Conservation (phyloP, 2,797 vertebrate genomes). For the Bufotes viridis region DNA sequence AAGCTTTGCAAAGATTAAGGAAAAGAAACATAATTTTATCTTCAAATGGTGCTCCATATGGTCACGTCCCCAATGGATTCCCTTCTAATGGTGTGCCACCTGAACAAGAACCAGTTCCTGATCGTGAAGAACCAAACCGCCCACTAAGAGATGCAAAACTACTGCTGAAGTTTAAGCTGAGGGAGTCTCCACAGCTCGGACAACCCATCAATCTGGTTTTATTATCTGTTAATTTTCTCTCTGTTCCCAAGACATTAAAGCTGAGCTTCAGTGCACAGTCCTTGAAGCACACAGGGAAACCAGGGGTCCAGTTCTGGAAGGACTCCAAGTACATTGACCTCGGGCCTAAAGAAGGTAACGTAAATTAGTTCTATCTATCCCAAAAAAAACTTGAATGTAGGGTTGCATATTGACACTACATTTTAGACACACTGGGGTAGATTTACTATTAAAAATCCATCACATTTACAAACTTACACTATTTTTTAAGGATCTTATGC, state of each 20-base stretch:
- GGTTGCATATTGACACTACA: too few species aligned
- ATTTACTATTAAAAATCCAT: too few species aligned
- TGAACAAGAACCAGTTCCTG: neutral
- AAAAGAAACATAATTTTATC: conserved; percentile 4
- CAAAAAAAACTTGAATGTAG: neutral
- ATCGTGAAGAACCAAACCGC: neutral
- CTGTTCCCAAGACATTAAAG: conserved; percentile 73
- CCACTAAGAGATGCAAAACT: conserved; percentile 64
- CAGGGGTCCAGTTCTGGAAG: conserved; percentile 81
- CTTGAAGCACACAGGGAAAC: conserved; percentile 79
- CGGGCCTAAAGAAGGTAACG: conserved; percentile 81
- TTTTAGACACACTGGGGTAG: too few species aligned
- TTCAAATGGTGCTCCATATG: neutral
- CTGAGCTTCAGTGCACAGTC: conserved; percentile 83
- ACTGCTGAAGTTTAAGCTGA: conserved; percentile 76
- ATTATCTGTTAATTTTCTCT: conserved; percentile 76
- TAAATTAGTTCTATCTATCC: conserved; percentile 5
- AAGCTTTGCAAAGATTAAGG: conserved; percentile 70
- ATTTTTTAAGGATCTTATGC: too few species aligned
- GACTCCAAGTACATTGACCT: conserved; percentile 70
- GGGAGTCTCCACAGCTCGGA: conserved; percentile 77
- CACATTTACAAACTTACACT: too few species aligned
- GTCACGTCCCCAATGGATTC: neutral
- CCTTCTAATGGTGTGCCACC: neutral
- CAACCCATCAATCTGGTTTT: conserved; percentile 80